Percentiles rank a stretch among this genome's conserved stretches.
phyloP scores from a whole-genome alignment of 2,113 vertebrate species.

The Chinchilla lanigera region DNA sequence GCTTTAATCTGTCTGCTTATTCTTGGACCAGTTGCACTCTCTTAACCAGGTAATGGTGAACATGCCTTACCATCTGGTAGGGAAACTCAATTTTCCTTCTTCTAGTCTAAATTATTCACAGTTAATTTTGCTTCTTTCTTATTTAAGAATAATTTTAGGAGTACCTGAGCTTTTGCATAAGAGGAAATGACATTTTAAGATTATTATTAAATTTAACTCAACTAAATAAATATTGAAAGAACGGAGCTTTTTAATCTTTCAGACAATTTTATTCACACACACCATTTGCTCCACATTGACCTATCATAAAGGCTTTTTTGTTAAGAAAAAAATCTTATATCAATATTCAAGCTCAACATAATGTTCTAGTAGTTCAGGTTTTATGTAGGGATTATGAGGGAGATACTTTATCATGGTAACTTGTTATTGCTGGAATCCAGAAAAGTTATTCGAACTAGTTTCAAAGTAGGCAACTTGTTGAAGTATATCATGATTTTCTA shows the following conservation, averaged over 20 bases:
- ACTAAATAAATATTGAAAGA: not conserved
- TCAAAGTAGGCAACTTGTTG: not conserved
- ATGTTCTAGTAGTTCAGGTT: not conserved
- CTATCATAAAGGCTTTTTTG: not conserved
- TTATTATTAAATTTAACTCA: slow-evolving; percentile 32
- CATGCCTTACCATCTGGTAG: slow-evolving; percentile 21
- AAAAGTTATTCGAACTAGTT: not conserved
- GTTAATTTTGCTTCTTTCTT: not conserved
- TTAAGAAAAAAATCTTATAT: not conserved
- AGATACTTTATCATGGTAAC: not conserved
- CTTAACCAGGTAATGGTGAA: not conserved
- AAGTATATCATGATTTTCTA: not conserved
- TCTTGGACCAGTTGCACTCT: not conserved
- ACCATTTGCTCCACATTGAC: slow-evolving; percentile 9
- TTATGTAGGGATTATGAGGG: not conserved
- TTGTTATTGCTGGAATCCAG: not conserved
- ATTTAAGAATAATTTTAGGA: slow-evolving; percentile 46
- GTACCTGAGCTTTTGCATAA: not conserved
- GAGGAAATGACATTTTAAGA: slow-evolving; percentile 22
- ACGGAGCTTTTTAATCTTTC: not conserved
- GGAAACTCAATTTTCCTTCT: slow-evolving; percentile 11
- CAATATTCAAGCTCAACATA: not conserved
- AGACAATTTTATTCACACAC: not conserved
- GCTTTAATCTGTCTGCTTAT: slow-evolving; percentile 14
- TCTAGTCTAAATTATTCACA: not conserved